These are phyloP conservation scores for Tholera decimalis DNA, from an alignment of 2,888 invertebrate species.

Conservation along the genomic window DNA sequence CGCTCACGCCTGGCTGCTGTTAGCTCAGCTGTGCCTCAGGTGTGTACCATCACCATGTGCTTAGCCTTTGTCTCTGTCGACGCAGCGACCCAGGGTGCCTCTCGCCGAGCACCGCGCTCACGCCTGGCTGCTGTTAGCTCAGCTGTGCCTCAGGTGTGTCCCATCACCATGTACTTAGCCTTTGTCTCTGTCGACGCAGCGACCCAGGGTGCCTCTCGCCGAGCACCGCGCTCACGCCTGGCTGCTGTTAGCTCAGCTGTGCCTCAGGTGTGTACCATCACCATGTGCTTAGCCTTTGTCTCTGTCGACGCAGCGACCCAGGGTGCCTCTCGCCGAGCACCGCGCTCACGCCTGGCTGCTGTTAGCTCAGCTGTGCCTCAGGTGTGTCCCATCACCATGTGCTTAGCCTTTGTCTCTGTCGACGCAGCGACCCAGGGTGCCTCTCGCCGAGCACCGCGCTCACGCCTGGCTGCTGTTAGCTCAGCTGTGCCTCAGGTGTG, in stretches of 20 bases:
- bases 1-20: background rate
- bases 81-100: background rate
- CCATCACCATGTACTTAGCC: too few relatives aligned
- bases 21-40: background rate
- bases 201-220: background rate
- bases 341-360: slow-evolving; percentile 47
- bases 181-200: too few relatives aligned
- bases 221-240: background rate
- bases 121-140: background rate
- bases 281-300: too few relatives aligned
- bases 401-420: too few relatives aligned
- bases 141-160: background rate
- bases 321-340: slow-evolving; percentile 21
- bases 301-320: slow-evolving; percentile 52
- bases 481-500: background rate
- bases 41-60: too few relatives aligned
- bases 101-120: background rate
- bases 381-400: too few relatives aligned
- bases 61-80: background rate
- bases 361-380: slow-evolving; percentile 42
- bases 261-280: slow-evolving; percentile 94
- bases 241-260: too few relatives aligned
- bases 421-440: too few relatives aligned
- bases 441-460: too few relatives aligned
- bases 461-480: too few relatives aligned